Base-by-base conservation (phyloP, 2,888 invertebrate genomes). In the Steromphala cineraria region DNA sequence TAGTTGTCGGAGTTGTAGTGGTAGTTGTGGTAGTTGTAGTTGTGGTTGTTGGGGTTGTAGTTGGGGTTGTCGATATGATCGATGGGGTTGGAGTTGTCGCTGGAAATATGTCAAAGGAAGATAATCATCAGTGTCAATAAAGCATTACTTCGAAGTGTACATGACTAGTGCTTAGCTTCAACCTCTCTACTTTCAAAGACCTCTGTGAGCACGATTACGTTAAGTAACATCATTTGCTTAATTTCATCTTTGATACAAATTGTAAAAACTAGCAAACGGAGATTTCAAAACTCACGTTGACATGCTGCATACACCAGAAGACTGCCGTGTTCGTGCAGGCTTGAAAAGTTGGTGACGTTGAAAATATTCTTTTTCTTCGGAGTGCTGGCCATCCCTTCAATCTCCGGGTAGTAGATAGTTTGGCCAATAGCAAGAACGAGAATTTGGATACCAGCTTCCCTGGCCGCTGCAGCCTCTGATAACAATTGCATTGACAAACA, bases 361-460 rank as follows among this genome's bases (percentile, higher is more conserved):
- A 81, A 46, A 46, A 46, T 76, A 67, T 67, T 75, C 2, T 79
- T 67, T n/a, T 62, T 28, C 46, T 79, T 21, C 24, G 83, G 83
- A 13, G 52, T 21, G 15, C 76, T 74, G 75, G 86, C 87, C 13
- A 87, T 82, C 21, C 55, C 67, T 53, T 74, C 53, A 78, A 87
- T 74, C 53, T 86, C 87, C 40, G 56, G 19, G 19, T 17, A 13
- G 79, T 84, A 82, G 21, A 83, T 82, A 15, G 31, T 53, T 19
- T 67, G 53, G 0, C 87, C 87, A 5, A 87, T 81, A 17, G 86
- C 87, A 31, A 87, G 82, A 40, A 85, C 85, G 62, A 86, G 83
- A 53, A 87, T 62, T 24, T 80, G 78, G 36, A 86, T 82, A n/a
- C 84, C 84, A 31, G 24, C 24, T 21, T 67, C 74, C 15, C 80